Evolutionary conservation across 2,113 vertebrate species (phyloP), one percentile per base, ranked within the genome.

Genomic region (Tachycineta bicolor): DNA sequence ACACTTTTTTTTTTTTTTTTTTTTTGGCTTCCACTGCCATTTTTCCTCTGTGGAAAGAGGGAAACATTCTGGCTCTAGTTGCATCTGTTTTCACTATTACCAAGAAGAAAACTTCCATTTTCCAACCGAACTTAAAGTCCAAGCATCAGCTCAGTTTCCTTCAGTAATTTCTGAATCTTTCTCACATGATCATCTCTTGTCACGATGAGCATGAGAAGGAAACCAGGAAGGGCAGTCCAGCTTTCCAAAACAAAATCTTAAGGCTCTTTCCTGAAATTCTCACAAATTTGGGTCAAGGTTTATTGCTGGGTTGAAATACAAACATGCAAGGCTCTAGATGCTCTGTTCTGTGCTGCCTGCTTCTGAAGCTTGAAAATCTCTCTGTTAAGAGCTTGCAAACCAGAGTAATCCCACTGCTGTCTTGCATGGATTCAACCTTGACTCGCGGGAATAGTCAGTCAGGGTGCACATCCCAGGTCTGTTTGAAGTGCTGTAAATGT

Each of bases 21-120:
- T 7, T 64, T 41, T 77, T 87, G 73, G 47, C 39, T 89, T 91
- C 82, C 60, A 14, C 5, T 59, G 47, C 21, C 11, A 14, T 79
- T 91, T 90, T 95, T 87, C 81, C 70, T 89, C 33, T 75, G 2
- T 71, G 59, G 89, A 69, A 92, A 86, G 46, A 43, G 46, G 49
- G 71, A 83, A 44, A 47, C 41, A 24, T 73, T 84, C 63, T 89
- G 80, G 41, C 53, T 95, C 31, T 84, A 18, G 21, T 37, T 92
- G 43, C 56, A 11, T 92, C 77, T 94, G 69, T 70, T 94, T 97
- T 75, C 56, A 17, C 52, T 92, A n/a, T 84, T 93, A 64, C 65
- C 60, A 84, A 75, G 68, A 79, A 37, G 19, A 84, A 75, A 78
- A 50, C 29, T 87, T 68, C 28, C 10, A 44, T 70, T 90, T 90